Evolutionary conservation across 2,113 vertebrate genomes (phyloP), one percentile per base, ranked within the genome.

Genomic region (Lophotis ruficrista): DNA sequence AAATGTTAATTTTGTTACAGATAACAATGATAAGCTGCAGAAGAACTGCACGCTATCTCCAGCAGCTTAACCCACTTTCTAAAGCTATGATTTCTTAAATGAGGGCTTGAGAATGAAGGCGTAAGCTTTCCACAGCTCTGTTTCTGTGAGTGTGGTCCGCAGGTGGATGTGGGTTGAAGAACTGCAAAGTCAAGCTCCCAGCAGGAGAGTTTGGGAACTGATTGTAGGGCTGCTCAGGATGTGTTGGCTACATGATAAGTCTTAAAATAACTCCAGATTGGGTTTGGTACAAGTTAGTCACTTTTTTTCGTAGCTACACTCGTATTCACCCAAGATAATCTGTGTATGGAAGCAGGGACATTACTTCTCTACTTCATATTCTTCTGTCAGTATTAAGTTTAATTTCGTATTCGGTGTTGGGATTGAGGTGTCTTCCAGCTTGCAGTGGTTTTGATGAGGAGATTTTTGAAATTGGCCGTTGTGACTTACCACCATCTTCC

Each of bases 1-100:
- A 66, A 86, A 88, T 88, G 68, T 50, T 88, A 54, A 88, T 94
- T 93, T 88, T 37, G 61, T 82, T 53, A 45, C 69, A 68, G 45
- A 25, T 57, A 71, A 37, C 66, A 83, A 31, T 37, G 48, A 16
- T 50, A 31, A 87, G 66, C 53, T 56, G 58, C 78, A 68, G 85
- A 53, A 80, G 47, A 56, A 14, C 38, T 27, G 10, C 43, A 7
- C 1, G 4, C 22, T 31, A 4, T 65, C 45, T 77, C 22, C 62
- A 64, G 51, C 68, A 94, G 85, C 56, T 71, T 95, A 93, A 90
- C 86, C 89, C 77, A 57, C 70, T 92, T 92, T 76, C 41, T 62
- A 8, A 12, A 82, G 48, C 27, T 56, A 8, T 23, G 1, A 18
- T 87, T 90, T 94, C 60, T 64, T 51, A 89, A 66, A 70, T 14